Evolutionary conservation across 2,888 invertebrate genomes (phyloP).

Genomic region (Saturnia pavonia): DNA sequence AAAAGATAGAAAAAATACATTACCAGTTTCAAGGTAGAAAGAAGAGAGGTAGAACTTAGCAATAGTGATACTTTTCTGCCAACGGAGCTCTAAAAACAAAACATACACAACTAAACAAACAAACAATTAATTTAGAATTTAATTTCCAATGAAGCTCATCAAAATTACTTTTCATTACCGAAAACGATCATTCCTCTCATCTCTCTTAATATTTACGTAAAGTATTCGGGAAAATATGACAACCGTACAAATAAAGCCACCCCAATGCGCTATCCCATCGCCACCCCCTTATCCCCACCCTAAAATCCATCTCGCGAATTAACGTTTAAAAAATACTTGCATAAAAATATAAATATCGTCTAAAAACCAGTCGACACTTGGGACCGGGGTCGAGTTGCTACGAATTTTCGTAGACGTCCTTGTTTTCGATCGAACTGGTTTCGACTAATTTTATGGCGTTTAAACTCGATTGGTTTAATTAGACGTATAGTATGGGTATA

Average conservation of each 20-base stretch:
- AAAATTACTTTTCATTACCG: constrained; percentile 21
- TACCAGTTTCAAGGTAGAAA: no score
- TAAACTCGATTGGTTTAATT: constrained; percentile 30
- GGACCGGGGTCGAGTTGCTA: constrained; percentile 43
- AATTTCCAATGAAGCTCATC: constrained; percentile 8
- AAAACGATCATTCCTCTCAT: constrained; percentile 17
- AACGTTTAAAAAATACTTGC: constrained; percentile 61
- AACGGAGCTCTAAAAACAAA: neutral
- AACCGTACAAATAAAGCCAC: constrained; percentile 9
- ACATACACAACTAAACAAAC: neutral
- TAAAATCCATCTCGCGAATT: constrained; percentile 71
- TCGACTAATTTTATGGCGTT: constrained; percentile 60
- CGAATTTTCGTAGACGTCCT: constrained; percentile 41
- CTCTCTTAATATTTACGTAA: constrained; percentile 16
- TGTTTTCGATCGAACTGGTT: constrained; percentile 52
- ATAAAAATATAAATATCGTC: constrained; percentile 53
- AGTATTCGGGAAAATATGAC: constrained; percentile 31
- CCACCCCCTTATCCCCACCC: constrained; percentile 33
- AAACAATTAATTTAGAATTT: neutral
- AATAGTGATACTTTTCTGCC: no score
- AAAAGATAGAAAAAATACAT: no score
- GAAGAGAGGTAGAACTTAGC: no score
- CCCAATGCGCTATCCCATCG: constrained; percentile 29
- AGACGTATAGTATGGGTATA: constrained; percentile 28
- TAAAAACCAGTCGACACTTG: constrained; percentile 38